A percentile compares a stretch with the other conserved stretches of the same genome.
Conservation (phyloP, 2,113 vertebrate genomes). For the Shinisaurus crocodilurus region DNA sequence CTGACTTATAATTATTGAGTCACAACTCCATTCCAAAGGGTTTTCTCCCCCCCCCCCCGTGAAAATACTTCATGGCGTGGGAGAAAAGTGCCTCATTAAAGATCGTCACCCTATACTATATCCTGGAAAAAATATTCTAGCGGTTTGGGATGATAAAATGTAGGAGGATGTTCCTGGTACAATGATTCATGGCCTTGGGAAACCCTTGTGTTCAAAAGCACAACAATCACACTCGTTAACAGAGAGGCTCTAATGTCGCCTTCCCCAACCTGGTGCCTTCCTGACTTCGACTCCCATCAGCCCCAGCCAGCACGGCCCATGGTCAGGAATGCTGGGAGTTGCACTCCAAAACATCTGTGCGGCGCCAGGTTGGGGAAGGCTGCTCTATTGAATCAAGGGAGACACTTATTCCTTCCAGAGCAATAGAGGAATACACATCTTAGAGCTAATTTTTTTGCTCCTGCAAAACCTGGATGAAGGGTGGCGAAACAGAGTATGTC, state of each 20-base stretch:
- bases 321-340: too few species aligned
- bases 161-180: neutral
- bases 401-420: neutral
- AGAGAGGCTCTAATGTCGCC: neutral
- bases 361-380: too few species aligned
- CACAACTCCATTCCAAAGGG: neutral
- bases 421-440: neutral
- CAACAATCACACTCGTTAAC: neutral
- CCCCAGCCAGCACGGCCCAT: too few species aligned
- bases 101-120: neutral
- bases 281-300: too few species aligned
- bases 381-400: neutral
- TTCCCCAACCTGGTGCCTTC: too few species aligned
- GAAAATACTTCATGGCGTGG: neutral
- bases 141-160: neutral
- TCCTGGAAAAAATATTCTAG: neutral
- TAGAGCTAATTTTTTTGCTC: too few species aligned
- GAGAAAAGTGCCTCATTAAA: neutral
- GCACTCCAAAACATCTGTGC: too few species aligned
- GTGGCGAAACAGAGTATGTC: neutral
- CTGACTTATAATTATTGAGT: neutral
- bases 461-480: neutral
- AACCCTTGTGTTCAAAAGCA: neutral
- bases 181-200: neutral
- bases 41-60: too few species aligned